These are phyloP conservation scores for Halyomorpha halys DNA, from an alignment of 1,140 invertebrate genomes.

Conservation along the genomic window DNA sequence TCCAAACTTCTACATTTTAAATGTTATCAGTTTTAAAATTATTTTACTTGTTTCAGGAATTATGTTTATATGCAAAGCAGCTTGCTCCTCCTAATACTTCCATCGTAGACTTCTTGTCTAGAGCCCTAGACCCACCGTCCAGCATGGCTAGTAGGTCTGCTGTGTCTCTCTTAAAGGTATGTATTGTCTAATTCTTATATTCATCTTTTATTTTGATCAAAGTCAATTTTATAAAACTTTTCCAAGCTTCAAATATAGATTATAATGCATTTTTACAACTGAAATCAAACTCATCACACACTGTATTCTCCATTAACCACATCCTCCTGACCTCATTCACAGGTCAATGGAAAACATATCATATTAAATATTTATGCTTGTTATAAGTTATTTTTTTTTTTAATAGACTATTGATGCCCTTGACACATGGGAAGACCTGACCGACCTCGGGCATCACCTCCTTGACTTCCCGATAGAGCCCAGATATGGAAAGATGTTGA, in stretches of 20 bases:
- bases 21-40: no score
- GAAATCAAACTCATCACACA: no score
- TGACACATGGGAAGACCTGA: constrained; percentile 71
- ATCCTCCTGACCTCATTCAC: no score
- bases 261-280: no score
- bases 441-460: constrained; percentile 68
- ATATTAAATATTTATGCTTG: no score
- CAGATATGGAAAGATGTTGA: constrained; percentile 78
- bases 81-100: constrained; percentile 63
- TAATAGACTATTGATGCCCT: constrained; percentile 67
- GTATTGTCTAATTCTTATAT: neutral
- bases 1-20: no score
- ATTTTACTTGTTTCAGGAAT: constrained; percentile 46
- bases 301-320: no score
- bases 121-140: constrained; percentile 76
- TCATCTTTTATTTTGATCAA: neutral
- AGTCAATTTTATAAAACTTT: no score
- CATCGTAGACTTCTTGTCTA: constrained; percentile 70
- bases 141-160: constrained; percentile 62
- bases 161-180: constrained; percentile 58
- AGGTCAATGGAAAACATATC: no score
- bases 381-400: neutral
- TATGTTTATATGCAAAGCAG: constrained; percentile 86
- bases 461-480: constrained; percentile 86
- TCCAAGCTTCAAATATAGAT: no score